Base-by-base conservation (phyloP, 2,797 vertebrate genomes). In the Gallinago nigripennis region DNA sequence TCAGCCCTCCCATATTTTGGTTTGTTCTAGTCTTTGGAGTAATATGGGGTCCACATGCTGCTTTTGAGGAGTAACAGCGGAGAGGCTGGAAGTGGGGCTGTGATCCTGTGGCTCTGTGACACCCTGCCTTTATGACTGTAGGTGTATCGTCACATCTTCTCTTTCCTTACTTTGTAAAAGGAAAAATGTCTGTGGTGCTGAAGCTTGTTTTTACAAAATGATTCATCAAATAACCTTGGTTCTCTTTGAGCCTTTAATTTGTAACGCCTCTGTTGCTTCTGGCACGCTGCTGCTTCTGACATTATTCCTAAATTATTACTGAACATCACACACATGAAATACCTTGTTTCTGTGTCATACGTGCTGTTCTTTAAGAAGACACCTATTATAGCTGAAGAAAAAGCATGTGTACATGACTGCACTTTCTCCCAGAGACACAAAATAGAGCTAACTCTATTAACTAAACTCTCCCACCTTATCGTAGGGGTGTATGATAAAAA, bases 221-320 rank as follows among this genome's bases (percentile, higher is more conserved):
- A 86, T 95, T 94, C 35, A 84, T 94, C 82, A 84, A 64, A 68
- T 72, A 73, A 57, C 13, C 18, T 3, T 86, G 21, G 14, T 79
- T 95, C 77, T 90, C 63, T 82, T 65, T 88, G 37, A 90, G 60
- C 56, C 51, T 75, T 88, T 92, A 79, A 94, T 94, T 86, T 94
- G 51, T 91, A 69, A 88, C 1, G 6, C 63, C 39, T 92, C 56
- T 78, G 65, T 91, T 94, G 43, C 80, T 94, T 96, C 77, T 92
- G 86, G 57, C 66, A 88, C 51, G 80, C 37, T 82, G 30, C 88
- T 95, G 75, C 73, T 60, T 92, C 91, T 4, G 6, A 92, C 57
- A 54, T 79, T 60, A 84, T 82, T 82, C 31, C 56, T 73, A 77
- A 80, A 41, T 94, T 90, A 79, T 54, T 85, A 41, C 53, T 33